Conservation (phyloP, 1,140 invertebrate genomes). For the fruit fly (Drosophila melanogaster) region Release_6_plus_ISO1_MT NT_033779.5:20526001-20526500, state of each 20-base stretch:
- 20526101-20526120: constrained; percentile 78
- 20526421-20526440: constrained; percentile 1
- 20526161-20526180: not conserved
- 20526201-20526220: too few species aligned
- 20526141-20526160: constrained; percentile 33
- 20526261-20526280: not conserved
- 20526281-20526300: too few species aligned
- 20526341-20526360: not conserved
- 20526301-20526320: too few species aligned
- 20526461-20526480: constrained; percentile 73
- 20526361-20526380: not conserved
- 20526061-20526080: not conserved
- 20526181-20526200: constrained; percentile 27
- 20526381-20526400: not conserved
- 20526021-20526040: constrained; percentile 41
- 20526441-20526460: not conserved
- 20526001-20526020: constrained; percentile 59
- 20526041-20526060: constrained; percentile 55
- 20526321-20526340: too few species aligned
- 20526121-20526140: constrained; percentile 67
- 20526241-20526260: not conserved
- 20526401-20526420: not conserved
- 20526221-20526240: too few species aligned
- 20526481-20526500: constrained; percentile 82
- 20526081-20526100: constrained; percentile 22